A percentile compares a stretch with the other conserved stretches of the same genome.
Conservation (phyloP, 2,888 invertebrate genomes). For the Diarsia rubi region DNA sequence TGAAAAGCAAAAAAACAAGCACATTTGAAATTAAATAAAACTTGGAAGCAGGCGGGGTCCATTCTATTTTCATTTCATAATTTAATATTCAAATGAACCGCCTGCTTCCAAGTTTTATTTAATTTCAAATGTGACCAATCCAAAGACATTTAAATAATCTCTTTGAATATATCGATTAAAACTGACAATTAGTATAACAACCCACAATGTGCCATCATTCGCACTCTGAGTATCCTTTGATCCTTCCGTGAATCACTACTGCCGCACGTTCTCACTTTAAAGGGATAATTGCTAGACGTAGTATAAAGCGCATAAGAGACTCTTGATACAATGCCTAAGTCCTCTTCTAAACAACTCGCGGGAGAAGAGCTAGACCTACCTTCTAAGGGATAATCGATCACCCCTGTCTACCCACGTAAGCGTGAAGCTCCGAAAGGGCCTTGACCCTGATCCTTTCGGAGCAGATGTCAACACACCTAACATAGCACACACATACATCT, state of each 20-base stretch:
- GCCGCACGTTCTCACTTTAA: constrained; percentile 7
- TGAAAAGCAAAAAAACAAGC: no score
- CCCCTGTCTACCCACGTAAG: not conserved
- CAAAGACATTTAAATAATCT: no score
- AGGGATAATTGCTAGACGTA: not conserved
- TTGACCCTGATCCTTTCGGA: not conserved
- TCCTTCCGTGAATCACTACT: not conserved
- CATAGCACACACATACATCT: constrained; percentile 19
- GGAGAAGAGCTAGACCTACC: not conserved
- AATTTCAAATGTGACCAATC: no score
- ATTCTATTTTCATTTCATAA: no score
- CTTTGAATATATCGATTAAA: not conserved
- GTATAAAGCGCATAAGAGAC: constrained; percentile 9
- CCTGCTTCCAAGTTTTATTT: no score
- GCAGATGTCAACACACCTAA: constrained; percentile 19
- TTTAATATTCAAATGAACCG: no score
- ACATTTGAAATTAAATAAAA: no score
- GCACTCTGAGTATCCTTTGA: not conserved
- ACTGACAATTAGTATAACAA: not conserved
- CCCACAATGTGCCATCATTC: not conserved
- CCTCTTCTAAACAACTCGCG: constrained; percentile 7
- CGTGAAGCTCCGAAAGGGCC: not conserved
- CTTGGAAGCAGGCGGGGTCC: no score
- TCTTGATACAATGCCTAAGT: constrained; percentile 21
- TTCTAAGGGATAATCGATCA: constrained; percentile 5